Evolutionary conservation across 1,140 invertebrate species (phyloP), one percentile per base, ranked within the genome.

Genomic region (Bombus consobrinus): DNA sequence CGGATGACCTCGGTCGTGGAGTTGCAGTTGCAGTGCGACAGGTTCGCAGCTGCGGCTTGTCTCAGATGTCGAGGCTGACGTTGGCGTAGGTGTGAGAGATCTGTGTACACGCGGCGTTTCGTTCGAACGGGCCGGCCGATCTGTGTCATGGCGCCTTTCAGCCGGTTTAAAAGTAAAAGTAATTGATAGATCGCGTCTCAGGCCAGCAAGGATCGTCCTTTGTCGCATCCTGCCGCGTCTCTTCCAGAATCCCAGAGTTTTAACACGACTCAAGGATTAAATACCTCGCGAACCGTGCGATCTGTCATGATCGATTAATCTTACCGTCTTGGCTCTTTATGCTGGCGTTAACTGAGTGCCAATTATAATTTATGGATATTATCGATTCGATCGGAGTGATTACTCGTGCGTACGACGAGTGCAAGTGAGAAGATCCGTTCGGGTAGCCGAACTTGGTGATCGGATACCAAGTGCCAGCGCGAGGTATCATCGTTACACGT

Each of bases 1-100:
- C 76, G 88, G 77, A 83, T 89, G 89, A 90, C 88, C 88, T 89
- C 89, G 88, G 81, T 82, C 69, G 80, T 68, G 77, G 68, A 82
- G 85, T 73, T 85, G 88, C 82, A 81, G 77, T 74, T 79, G 76
- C 74, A 82, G 64, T 75, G 81, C 81, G 85, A 77, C 77, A 88
- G 87, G 79, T 89, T 87, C 72, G 86, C 86, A 84, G 82, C 76
- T 83, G 77, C 85, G 71, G 88, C 88, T 81, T 85, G 88, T 89
- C 78, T 64, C 87, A 59, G 77, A 85, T 85, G 83, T 81, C 83
- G 83, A 85, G 77, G 83, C 57, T 85, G 83, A 85, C 87, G 39
- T 80, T 73, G 37, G 77, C 78, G 82, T 88, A 84, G 77, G 81
- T 69, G 82, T 87, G 78, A 68, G 84, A 83, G 57, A 81, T 85